Percentiles rank a stretch among this genome's conserved stretches.
Conservation (phyloP, 2,888 invertebrate species). For the Mycalesis mineus region DNA sequence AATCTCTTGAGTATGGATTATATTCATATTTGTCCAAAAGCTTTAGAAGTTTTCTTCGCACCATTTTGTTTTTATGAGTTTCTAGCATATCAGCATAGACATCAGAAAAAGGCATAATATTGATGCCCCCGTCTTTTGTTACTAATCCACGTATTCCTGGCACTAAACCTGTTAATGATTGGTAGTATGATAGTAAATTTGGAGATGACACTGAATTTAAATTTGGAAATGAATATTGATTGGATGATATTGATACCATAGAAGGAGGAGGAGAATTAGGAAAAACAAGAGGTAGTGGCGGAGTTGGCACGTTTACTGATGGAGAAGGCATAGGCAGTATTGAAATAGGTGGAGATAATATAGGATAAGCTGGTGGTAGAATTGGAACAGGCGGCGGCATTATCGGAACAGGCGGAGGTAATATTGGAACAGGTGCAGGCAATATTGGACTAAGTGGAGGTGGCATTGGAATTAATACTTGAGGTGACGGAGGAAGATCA, state of each 20-base stretch:
- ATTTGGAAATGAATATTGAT: constrained; percentile 5
- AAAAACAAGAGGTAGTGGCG: constrained; percentile 17
- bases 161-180: constrained; percentile 44
- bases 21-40: constrained; percentile 41
- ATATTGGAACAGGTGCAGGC: constrained; percentile 10
- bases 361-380: constrained; percentile 14
- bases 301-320: constrained; percentile 26
- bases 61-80: constrained; percentile 51
- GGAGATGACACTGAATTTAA: constrained; percentile 30
- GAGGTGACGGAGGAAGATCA: constrained; percentile 19
- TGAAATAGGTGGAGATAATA: constrained; percentile 15
- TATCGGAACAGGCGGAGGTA: constrained; percentile 18
- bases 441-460: constrained; percentile 11
- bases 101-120: constrained; percentile 65
- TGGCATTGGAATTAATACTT: constrained; percentile 12
- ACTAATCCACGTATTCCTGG: constrained; percentile 59
- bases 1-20: constrained; percentile 28
- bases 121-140: constrained; percentile 56
- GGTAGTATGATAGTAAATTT: constrained; percentile 10
- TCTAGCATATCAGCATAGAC: constrained; percentile 57
- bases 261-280: constrained; percentile 14
- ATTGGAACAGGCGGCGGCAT: constrained; percentile 22
- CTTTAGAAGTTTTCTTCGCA: constrained; percentile 45
- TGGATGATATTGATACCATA: constrained; percentile 24
- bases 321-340: constrained; percentile 21